Percentiles rank a stretch among this genome's conserved stretches.
Conservation (phyloP, 2,888 invertebrate species). For the Torymus texanus region DNA sequence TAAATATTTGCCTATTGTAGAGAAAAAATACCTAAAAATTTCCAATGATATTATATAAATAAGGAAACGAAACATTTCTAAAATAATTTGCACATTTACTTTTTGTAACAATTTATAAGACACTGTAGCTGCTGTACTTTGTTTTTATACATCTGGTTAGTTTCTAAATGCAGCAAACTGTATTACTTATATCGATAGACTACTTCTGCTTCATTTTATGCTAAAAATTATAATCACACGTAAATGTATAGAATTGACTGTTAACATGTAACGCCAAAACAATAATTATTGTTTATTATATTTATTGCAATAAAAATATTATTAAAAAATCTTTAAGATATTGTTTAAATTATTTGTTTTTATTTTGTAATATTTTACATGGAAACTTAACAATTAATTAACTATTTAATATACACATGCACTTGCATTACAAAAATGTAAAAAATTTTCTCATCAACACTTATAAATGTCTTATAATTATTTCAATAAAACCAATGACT, state of each 20-base stretch:
- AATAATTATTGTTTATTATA: conserved; percentile 70
- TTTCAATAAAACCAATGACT: conserved; percentile 35
- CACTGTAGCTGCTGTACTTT: conserved; percentile 65
- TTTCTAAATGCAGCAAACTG: conserved; percentile 64
- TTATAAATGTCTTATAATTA: conserved; percentile 27
- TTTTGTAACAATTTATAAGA: conserved; percentile 31
- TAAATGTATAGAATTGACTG: conserved; percentile 70
- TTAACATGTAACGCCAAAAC: conserved; percentile 70
- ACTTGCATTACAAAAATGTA: conserved; percentile 33
- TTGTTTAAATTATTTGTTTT: conserved; percentile 5
- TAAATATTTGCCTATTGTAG: conserved; percentile 3
- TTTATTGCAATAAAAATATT: conserved; percentile 71
- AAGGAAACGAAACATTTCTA: background rate
- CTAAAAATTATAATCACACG: conserved; percentile 67
- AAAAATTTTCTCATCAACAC: conserved; percentile 25
- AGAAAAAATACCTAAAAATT: conserved; percentile 16
- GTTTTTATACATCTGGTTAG: conserved; percentile 62
- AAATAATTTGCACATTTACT: conserved; percentile 2
- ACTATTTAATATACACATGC: conserved; percentile 19
- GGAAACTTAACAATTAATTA: conserved; percentile 3
- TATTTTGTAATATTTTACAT: conserved; percentile 22
- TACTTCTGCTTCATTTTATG: conserved; percentile 67
- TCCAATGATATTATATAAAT: conserved; percentile 7
- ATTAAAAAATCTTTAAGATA: conserved; percentile 58
- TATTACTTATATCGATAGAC: conserved; percentile 66